Evolutionary conservation across 2,113 vertebrate species (phyloP), one percentile per base, ranked within the genome.

Genomic region (Serilophus lunatus): DNA sequence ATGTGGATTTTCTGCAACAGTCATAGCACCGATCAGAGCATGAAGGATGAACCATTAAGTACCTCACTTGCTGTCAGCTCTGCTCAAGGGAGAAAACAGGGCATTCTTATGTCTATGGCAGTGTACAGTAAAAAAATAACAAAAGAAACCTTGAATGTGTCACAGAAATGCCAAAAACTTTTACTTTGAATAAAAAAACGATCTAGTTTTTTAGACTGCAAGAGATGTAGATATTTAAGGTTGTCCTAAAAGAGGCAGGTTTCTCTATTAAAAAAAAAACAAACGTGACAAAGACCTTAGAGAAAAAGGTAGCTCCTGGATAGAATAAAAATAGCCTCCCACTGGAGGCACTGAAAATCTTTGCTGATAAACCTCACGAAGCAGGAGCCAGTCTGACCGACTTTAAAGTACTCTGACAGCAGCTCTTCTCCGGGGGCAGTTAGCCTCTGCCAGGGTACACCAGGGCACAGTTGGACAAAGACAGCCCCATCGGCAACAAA

Each of bases 331-430:
- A 96, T 97, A 96, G 87, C 64, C 35, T 95, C 89, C 76, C 86
- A 88, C 94, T 70, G 66, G 79, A 95, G 82, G 96, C 94, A 75
- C 57, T 69, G 85, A 86, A 82, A 95, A 96, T 93, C 82, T 96
- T 89, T 96, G 88, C 94, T 81, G 91, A 95, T 94, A 92, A 89
- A 85, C 68, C 80, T 96, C 93, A 76, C 3, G 3, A 92, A 96
- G 77, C 93, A 92, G 88, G 80, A 96, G 95, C 86, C 82, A 90
- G 82, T 71, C 90, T 93, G 94, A 89, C 90, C 76, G 35, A 95
- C 90, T 91, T 95, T 92, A 93, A 96, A 95, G 93, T 82, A 90
- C 90, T 96, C 72, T 96, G 97, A 95, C 94, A 97, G 95, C 88
- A 90, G 74, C 71, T 95, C 71, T 94, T 87, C 74, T 84, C 93